Evolutionary conservation across 2,113 vertebrate genomes (phyloP).

Genomic region (Rhodinocichla rosea): DNA sequence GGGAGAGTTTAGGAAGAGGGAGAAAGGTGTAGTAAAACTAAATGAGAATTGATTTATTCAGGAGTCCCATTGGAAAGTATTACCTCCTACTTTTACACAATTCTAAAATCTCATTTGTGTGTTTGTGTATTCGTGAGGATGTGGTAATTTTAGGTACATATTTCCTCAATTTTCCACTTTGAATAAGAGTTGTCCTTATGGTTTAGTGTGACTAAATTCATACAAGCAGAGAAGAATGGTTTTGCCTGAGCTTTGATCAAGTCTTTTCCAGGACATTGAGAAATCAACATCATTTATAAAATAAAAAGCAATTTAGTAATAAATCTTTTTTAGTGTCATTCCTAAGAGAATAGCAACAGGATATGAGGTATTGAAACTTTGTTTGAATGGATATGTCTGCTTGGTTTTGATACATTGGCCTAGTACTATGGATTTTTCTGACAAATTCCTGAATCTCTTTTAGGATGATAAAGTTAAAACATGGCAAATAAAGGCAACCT

Average conservation of each 20-base stretch:
- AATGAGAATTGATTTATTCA: not conserved
- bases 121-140: not conserved
- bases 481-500: not conserved
- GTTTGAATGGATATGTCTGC: not conserved
- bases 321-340: not conserved
- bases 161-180: not conserved
- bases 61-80: not conserved
- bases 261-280: not conserved
- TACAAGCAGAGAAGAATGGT: not conserved
- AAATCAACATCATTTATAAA: not conserved
- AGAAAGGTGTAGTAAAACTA: not conserved
- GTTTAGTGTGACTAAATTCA: not conserved
- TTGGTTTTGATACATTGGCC: not conserved
- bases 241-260: not conserved
- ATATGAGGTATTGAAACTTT: not conserved
- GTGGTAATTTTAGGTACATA: not conserved
- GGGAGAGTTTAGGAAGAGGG: not conserved
- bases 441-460: not conserved
- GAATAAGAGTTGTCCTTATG: not conserved
- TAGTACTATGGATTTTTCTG: not conserved
- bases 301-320: not conserved
- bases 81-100: not conserved
- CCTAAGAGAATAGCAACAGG: not conserved
- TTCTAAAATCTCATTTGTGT: not conserved
- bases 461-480: not conserved